phyloP scores from a whole-genome alignment of 2,797 vertebrate genomes.

The Tragopan temminckii region DNA sequence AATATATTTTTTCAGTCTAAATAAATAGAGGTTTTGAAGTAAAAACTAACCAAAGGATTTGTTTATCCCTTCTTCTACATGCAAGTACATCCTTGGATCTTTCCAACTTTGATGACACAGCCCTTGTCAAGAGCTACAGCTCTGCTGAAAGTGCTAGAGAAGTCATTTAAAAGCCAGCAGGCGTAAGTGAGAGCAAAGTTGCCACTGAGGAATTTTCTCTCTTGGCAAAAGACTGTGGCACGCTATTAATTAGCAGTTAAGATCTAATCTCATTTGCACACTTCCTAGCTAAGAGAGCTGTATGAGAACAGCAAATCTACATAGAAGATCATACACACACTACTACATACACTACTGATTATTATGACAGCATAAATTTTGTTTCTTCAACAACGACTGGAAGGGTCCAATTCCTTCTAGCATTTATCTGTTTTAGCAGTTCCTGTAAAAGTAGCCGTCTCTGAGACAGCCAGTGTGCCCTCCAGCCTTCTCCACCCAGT shows the following conservation, averaged over 20 bases:
- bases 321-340: neutral
- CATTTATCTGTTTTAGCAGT: neutral
- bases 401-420: neutral
- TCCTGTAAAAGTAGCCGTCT: neutral
- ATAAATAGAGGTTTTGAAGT: neutral
- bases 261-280: slow-evolving; percentile 32
- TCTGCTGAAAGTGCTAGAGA: neutral
- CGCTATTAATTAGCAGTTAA: slow-evolving; percentile 45
- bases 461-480: neutral
- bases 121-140: neutral
- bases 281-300: neutral
- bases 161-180: slow-evolving; percentile 27
- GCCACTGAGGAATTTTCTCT: slow-evolving; percentile 6
- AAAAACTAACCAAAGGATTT: neutral
- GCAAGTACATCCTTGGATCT: neutral
- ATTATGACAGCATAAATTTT: neutral
- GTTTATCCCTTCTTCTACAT: neutral
- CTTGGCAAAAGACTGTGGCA: slow-evolving; percentile 28
- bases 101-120: neutral
- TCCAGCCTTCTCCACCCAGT: neutral
- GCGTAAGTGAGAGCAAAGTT: slow-evolving; percentile 2
- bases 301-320: neutral
- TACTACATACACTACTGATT: neutral
- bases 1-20: neutral
- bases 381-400: neutral